Base-by-base conservation (phyloP, 2,888 invertebrate species). In the Agapostemon virescens region DNA sequence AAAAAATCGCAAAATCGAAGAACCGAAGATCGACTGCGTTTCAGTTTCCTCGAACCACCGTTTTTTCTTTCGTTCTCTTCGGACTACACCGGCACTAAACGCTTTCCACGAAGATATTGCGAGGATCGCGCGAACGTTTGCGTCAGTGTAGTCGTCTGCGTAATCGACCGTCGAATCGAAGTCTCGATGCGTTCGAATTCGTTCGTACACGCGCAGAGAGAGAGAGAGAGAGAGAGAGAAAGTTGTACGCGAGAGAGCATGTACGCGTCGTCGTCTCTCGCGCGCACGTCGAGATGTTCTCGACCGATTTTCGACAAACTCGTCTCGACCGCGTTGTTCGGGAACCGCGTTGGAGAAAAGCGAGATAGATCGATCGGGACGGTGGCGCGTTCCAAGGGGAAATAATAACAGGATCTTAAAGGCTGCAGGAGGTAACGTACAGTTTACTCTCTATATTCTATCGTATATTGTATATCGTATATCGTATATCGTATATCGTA, bases 1-100 rank as follows among this genome's bases (percentile, higher is more conserved):
- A 92, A 92, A 92, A 92, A 92, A 92, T 91, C 88, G 90, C 89
- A 92, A 92, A 92, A 92, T 77, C 85, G 70, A 87, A 77, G 80
- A 89, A 89, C 78, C 55, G 74, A 72, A 82, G 3, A 55, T 17
- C 49, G 69, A 70, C 5, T 68, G 67, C 45, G 45, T 79, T 67
- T 73, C 71, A 26, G 64, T 75, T 70, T 72, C n/a, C 61, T 23
- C n/a, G 42, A 55, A 38, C 45, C n/a, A 17, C 4, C 36, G 17
- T 58, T 58, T 33, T 58, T 33, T 17, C 58, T 33, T 30, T 33
- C 4, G 17, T 33, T 11, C 33, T 17, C 15, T 58, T 30, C n/a
- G n/a, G 30, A 58, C n/a, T n/a, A n/a, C n/a, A n/a, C n/a, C n/a
- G n/a, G n/a, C n/a, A n/a, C n/a, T n/a, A n/a, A 58, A 55, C 55